Percentiles rank a stretch among this genome's conserved stretches.
Evolutionary conservation across 2,797 vertebrate genomes (phyloP).

Genomic region (Cyclopterus lumpus): DNA sequence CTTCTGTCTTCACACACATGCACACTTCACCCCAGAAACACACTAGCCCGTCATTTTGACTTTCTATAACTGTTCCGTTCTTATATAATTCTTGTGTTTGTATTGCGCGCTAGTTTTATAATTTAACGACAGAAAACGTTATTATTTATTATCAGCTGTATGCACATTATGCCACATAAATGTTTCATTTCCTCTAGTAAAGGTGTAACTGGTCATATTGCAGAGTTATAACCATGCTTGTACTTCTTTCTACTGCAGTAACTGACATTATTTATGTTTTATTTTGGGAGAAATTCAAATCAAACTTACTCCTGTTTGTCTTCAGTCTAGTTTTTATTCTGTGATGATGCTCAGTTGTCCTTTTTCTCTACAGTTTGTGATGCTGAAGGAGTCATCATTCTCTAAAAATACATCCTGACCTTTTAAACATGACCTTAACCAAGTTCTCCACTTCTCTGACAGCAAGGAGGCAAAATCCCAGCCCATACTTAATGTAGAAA

Average conservation of each 20-base stretch:
- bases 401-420: constrained; percentile 47
- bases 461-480: constrained; percentile 2
- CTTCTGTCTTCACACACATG: constrained; percentile 7
- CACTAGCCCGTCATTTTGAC: background rate
- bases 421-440: constrained; percentile 39
- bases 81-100: background rate
- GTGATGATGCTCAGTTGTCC: background rate
- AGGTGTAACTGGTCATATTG: background rate
- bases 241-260: background rate
- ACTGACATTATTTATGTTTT: background rate
- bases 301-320: background rate
- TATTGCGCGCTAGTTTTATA: background rate
- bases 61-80: background rate
- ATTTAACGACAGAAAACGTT: background rate
- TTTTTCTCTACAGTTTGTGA: constrained; percentile 7
- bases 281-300: background rate
- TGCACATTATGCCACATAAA: background rate
- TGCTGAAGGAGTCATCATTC: background rate
- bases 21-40: constrained; percentile 10
- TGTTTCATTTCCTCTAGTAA: background rate
- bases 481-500: background rate
- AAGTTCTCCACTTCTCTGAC: constrained; percentile 5
- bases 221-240: background rate
- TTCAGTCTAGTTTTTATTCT: background rate
- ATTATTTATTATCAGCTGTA: background rate